These are phyloP conservation scores for Pristis pectinata DNA, from an alignment of 2,797 vertebrate genomes.

Conservation along the genomic window DNA sequence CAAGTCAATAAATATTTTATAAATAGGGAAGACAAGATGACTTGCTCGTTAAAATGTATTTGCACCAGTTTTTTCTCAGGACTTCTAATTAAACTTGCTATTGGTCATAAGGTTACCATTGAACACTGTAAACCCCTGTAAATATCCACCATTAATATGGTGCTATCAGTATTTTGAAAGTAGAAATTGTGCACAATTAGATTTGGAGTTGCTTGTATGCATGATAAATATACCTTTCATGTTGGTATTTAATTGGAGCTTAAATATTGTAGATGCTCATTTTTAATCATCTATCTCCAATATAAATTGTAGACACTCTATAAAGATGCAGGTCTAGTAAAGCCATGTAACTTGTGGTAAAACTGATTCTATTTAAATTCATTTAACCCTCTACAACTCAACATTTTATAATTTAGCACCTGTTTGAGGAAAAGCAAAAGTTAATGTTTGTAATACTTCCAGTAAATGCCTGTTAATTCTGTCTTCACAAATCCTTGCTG, in stretches of 20 bases:
- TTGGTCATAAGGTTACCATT: slow-evolving; percentile 22
- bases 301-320: slow-evolving; percentile 8
- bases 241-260: slow-evolving; percentile 30
- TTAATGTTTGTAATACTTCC: not conserved
- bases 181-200: slow-evolving; percentile 10
- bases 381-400: not conserved
- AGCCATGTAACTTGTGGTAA: not conserved
- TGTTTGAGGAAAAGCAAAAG: not conserved
- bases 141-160: slow-evolving; percentile 17
- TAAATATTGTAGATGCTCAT: slow-evolving; percentile 4
- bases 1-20: slow-evolving; percentile 19
- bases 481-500: not conserved
- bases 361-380: slow-evolving; percentile 2
- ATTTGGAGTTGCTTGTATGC: not conserved
- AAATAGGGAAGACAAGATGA: slow-evolving; percentile 5
- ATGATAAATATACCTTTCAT: slow-evolving; percentile 33
- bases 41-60: slow-evolving; percentile 33
- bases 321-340: not conserved
- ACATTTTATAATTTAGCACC: not conserved
- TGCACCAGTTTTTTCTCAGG: not conserved
- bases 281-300: slow-evolving; percentile 10
- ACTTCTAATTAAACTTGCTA: slow-evolving; percentile 14
- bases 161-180: not conserved
- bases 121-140: not conserved
- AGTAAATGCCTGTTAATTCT: not conserved